A percentile compares a stretch with the other conserved stretches of the same genome.
Evolutionary conservation across 2,113 vertebrate genomes (phyloP).

Genomic region (Vulpes lagopus): DNA sequence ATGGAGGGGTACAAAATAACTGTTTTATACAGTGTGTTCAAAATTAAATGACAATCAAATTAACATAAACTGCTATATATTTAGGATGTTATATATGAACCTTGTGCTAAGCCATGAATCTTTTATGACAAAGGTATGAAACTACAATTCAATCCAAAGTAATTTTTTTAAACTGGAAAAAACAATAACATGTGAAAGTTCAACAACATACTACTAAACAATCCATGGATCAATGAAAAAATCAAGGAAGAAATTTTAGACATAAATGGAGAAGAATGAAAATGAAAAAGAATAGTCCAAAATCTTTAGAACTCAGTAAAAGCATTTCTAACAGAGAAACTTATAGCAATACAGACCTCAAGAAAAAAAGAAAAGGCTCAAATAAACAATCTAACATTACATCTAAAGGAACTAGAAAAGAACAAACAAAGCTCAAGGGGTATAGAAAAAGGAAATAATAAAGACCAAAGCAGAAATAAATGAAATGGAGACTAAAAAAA

Average conservation of each 20-base stretch:
- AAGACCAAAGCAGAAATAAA: not conserved
- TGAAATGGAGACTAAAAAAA: not conserved
- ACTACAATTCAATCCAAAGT: too few species aligned
- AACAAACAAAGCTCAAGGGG: not conserved
- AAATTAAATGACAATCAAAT: too few species aligned
- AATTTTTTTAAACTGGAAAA: not conserved
- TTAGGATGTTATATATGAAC: too few species aligned
- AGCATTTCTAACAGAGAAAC: not conserved
- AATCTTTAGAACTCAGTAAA: not conserved
- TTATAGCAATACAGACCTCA: not conserved
- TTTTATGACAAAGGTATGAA: too few species aligned
- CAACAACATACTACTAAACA: not conserved
- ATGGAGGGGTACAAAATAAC: too few species aligned
- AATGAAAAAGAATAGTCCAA: not conserved
- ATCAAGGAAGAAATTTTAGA: not conserved
- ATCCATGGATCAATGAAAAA: not conserved
- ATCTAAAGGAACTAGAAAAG: not conserved
- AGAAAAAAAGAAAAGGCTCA: not conserved
- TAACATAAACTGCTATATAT: too few species aligned
- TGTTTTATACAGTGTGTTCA: too few species aligned
- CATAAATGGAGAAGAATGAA: not conserved
- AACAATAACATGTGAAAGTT: not conserved
- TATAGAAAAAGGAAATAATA: not conserved
- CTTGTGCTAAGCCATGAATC: too few species aligned
- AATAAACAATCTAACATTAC: not conserved